A percentile compares a stretch with the other conserved stretches of the same genome.
These are phyloP conservation scores for Pteronura brasiliensis DNA, from an alignment of 2,113 vertebrate genomes.

Conservation along the genomic window DNA sequence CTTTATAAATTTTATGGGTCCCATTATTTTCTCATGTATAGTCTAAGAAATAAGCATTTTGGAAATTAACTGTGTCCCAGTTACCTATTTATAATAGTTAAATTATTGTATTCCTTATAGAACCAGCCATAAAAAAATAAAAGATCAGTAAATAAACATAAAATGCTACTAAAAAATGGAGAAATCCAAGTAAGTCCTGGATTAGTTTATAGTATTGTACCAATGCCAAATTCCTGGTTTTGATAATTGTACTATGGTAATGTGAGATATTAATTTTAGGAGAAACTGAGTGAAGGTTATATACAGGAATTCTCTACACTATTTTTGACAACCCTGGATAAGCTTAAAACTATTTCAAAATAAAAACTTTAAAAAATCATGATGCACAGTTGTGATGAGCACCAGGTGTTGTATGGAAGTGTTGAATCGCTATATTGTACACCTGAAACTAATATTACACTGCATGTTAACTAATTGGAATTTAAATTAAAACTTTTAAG, in stretches of 20 bases:
- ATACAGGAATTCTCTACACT: neutral
- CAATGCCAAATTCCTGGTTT: neutral
- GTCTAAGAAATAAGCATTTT: neutral
- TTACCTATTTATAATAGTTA: neutral
- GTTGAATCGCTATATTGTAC: neutral
- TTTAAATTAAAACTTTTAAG: no score
- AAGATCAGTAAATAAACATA: neutral
- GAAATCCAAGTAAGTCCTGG: neutral
- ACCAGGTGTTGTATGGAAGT: neutral
- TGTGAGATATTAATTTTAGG: neutral
- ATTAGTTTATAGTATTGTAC: neutral
- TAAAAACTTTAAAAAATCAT: neutral
- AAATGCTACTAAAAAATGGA: neutral
- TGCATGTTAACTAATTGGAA: neutral
- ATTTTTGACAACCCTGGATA: neutral
- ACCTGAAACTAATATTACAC: neutral
- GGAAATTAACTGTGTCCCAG: neutral
- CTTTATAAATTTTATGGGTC: neutral
- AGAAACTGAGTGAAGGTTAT: neutral
- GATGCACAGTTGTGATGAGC: neutral
- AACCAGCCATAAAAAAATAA: neutral
- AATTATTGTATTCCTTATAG: neutral
- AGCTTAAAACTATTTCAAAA: neutral
- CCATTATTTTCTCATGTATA: neutral
- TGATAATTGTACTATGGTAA: neutral